Evolutionary conservation across 2,797 vertebrate species (phyloP), one percentile per base, ranked within the genome.

Genomic region (Phylloscopus collybita): DNA sequence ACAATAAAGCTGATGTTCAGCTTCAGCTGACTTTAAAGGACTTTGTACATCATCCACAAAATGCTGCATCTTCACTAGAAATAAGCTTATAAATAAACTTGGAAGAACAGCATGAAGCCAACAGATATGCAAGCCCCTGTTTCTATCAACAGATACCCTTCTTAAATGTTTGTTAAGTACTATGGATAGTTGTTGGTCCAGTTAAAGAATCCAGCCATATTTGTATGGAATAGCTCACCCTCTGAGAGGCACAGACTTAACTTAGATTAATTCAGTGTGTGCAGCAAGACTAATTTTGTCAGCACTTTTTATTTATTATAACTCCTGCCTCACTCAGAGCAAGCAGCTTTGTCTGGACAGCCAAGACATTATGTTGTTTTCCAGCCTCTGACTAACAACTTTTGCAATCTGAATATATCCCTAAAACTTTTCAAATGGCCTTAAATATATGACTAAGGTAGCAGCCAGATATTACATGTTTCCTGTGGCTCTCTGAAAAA

Each of bases 361-460:
- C 42, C n/a, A 72, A 65, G 34, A 50, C 27, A 89, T 15, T 51
- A n/a, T 51, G 38, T 54, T 72, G 59, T 38, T 94, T 79, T 59
- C 18, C 34, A 93, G 50, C 18, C 60, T 75, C 36, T 44, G 30
- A 49, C 21, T 34, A 80, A 76, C 21, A 2, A 5, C 32, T 81
- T 80, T 64, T 75, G 36, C 56, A 79, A 88, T 20, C 15, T 83
- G 62, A 81, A 78, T 44, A 15, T 12, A 81, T 18, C 29, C 27
- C 19, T 90, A 45, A 40, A 74, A 80, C 30, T 72, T 86, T 94
- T 82, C 49, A 89, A 89, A 66, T 47, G 26, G 38, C 72, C 64
- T 93, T 81, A 91, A 75, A 84, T 51, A 74, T 9, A 61, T 49
- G 51, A 86, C 70, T 94, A 90, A 91, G 74, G 73, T 84, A 95